Conservation (phyloP, 2,888 invertebrate genomes). For the Drosophila mimetica region DNA sequence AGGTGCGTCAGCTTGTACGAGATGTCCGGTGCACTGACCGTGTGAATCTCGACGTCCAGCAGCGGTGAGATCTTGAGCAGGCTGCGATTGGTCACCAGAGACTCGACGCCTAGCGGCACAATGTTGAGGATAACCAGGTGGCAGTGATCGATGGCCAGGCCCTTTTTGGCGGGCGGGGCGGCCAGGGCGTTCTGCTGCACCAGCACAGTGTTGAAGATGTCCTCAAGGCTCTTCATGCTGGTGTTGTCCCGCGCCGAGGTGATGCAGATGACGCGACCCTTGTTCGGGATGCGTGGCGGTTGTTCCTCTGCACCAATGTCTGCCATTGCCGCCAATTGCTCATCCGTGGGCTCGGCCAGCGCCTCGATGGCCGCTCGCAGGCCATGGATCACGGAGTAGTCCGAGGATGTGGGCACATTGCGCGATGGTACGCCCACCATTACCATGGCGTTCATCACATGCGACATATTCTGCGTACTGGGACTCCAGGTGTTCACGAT, state of each 20-base stretch:
- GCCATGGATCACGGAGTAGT: conserved; percentile 92
- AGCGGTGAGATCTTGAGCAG: conserved; percentile 90
- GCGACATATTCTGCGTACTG: conserved; percentile 93
- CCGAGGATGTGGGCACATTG: conserved; percentile 85
- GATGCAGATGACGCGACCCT: conserved; percentile 94
- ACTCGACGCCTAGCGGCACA: conserved; percentile 92
- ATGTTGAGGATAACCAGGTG: conserved; percentile 96
- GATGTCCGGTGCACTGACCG: conserved; percentile 90
- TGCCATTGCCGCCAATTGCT: conserved; percentile 86
- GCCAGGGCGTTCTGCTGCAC: conserved; percentile 92
- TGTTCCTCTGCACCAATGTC: conserved; percentile 75
- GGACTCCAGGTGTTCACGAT: conserved; percentile 93
- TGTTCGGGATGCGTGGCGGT: conserved; percentile 68
- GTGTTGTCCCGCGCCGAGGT: conserved; percentile 95
- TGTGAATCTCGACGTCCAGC: conserved; percentile 92
- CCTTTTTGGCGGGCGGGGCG: conserved; percentile 86
- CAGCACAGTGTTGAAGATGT: conserved; percentile 93
- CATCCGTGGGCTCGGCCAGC: conserved; percentile 91
- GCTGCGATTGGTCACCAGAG: conserved; percentile 90
- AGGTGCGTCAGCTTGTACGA: conserved; percentile 90
- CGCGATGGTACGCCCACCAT: conserved; percentile 91
- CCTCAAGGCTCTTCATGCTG: conserved; percentile 93
- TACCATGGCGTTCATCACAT: conserved; percentile 94
- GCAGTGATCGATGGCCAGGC: conserved; percentile 92
- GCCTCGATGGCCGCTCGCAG: conserved; percentile 94